These are phyloP conservation scores for Takifugu bimaculatus DNA, from an alignment of 2,113 vertebrate species.

Conservation along the genomic window DNA sequence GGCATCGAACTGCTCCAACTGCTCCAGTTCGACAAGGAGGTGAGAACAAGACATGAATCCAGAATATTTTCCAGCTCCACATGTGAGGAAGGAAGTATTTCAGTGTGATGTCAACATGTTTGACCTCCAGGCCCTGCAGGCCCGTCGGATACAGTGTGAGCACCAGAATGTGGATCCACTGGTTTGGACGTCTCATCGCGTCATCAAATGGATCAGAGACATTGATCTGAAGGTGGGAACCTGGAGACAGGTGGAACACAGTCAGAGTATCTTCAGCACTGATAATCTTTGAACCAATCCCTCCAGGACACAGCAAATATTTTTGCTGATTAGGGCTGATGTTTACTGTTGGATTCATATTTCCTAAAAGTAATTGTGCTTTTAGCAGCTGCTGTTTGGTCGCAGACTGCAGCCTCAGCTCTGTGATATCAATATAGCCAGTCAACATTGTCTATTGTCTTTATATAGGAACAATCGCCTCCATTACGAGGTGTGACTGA, in stretches of 20 bases:
- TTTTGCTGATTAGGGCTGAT: neutral
- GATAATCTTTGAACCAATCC: neutral
- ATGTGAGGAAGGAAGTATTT: neutral
- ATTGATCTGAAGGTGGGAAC: slow-evolving; percentile 82
- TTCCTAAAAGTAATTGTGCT: slow-evolving; percentile 11
- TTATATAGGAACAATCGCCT: slow-evolving; percentile 4
- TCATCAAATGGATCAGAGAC: slow-evolving; percentile 83
- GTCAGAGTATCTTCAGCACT: neutral
- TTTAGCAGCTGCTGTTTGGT: slow-evolving; percentile 14
- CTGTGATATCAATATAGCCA: slow-evolving; percentile 5
- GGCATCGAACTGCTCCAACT: slow-evolving; percentile 83
- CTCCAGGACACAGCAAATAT: too few relatives aligned
- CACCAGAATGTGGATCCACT: slow-evolving; percentile 79
- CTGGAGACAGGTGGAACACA: neutral
- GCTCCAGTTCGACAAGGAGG: slow-evolving; percentile 83
- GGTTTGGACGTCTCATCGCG: slow-evolving; percentile 84
- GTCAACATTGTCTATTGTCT: slow-evolving; percentile 12
- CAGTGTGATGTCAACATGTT: slow-evolving; percentile 1
- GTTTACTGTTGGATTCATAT: slow-evolving; percentile 11
- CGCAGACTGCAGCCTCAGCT: slow-evolving; percentile 13
- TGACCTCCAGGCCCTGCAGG: slow-evolving; percentile 75
- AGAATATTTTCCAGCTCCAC: neutral
- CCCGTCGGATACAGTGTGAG: slow-evolving; percentile 78
- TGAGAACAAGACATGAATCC: slow-evolving; percentile 30
- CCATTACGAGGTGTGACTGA: slow-evolving; percentile 7